These are phyloP conservation scores for Montifringilla adamsi DNA, from an alignment of 2,113 vertebrate species.

Conservation along the genomic window DNA sequence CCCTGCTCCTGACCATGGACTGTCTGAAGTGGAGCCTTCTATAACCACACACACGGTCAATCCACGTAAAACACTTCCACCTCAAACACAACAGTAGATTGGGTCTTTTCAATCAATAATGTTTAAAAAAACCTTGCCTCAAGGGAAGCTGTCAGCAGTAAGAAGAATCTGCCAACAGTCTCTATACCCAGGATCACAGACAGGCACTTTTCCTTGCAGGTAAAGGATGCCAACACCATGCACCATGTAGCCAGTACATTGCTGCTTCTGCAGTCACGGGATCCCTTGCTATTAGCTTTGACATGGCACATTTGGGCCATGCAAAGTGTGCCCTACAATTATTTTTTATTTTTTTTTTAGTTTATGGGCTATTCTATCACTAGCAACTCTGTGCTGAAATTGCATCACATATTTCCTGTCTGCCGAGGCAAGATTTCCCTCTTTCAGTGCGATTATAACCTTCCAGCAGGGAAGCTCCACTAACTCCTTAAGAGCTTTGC, in stretches of 20 bases:
- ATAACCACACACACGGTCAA: background rate
- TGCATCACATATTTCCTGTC: constrained; percentile 36
- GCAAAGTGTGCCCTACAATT: background rate
- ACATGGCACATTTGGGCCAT: background rate
- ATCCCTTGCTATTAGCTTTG: background rate
- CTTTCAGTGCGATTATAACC: constrained; percentile 27
- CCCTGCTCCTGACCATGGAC: background rate
- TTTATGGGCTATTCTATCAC: constrained; percentile 24
- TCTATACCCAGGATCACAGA: background rate
- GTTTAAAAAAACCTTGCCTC: background rate
- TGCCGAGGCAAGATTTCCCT: constrained; percentile 26
- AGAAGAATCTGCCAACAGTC: background rate
- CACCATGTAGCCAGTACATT: background rate
- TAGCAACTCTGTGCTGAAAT: constrained; percentile 12
- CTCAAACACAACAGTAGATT: background rate
- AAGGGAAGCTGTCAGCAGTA: background rate
- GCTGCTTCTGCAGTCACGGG: background rate
- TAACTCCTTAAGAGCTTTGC: constrained; percentile 33
- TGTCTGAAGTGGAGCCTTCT: background rate
- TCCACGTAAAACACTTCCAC: background rate
- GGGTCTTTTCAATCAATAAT: background rate
- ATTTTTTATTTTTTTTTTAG: background rate
- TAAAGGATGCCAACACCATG: background rate
- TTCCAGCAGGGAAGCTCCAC: constrained; percentile 47
- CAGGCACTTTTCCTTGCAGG: background rate